Evolutionary conservation across 37 sponge, comb jelly and placozoan genomes (phyloP).

Genomic region (Oopsacas minuta): DNA sequence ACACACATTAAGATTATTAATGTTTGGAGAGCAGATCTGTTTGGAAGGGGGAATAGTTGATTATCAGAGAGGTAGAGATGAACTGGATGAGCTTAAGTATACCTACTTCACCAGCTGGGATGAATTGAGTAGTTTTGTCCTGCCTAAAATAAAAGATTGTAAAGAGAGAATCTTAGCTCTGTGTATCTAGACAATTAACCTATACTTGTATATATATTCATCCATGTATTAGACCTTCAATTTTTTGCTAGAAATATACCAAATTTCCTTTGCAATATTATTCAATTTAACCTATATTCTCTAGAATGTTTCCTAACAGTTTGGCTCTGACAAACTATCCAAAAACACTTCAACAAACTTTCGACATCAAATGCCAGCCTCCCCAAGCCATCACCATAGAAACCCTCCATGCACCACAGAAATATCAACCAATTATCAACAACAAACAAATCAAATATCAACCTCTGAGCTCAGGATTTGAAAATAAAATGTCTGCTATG

Average conservation of each 20-base stretch:
- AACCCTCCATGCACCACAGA: neutral
- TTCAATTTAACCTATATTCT: neutral
- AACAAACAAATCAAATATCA: neutral
- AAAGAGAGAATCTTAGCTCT: neutral
- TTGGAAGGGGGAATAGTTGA: conserved; percentile 20
- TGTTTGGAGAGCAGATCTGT: conserved; percentile 25
- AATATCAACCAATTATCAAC: neutral
- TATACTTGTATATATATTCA: neutral
- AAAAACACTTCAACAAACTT: neutral
- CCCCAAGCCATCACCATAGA: conserved; percentile 18
- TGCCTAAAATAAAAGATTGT: neutral
- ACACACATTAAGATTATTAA: conserved; percentile 34
- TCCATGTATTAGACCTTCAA: neutral
- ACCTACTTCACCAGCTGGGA: neutral
- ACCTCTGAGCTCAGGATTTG: neutral
- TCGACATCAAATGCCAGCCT: neutral
- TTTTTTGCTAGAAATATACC: neutral
- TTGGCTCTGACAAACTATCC: neutral
- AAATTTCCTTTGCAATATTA: too few relatives aligned
- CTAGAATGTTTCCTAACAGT: conserved; percentile 9
- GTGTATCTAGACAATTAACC: neutral
- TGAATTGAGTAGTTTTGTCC: neutral
- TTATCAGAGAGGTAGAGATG: conserved; percentile 20
- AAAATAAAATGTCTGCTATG: neutral
- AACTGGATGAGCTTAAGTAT: neutral